Evolutionary conservation across 2,113 vertebrate genomes (phyloP).

Genomic region (Phainopepla nitens): DNA sequence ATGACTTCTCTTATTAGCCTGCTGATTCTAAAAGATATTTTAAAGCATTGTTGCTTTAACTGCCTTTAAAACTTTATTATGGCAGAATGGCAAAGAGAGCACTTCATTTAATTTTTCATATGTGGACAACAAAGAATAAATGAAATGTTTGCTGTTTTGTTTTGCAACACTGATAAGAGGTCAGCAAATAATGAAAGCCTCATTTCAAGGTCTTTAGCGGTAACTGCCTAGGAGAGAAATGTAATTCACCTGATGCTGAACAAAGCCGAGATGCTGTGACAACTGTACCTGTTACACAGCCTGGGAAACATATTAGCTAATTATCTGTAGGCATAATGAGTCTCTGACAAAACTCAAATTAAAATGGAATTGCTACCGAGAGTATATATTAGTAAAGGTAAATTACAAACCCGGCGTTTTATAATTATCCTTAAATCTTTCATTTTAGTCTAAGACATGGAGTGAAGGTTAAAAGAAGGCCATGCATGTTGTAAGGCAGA

Average conservation of each 20-base stretch:
- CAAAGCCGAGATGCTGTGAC: not conserved
- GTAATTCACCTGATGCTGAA: slow-evolving; percentile 20
- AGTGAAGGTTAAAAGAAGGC: slow-evolving; percentile 12
- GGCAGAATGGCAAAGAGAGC: not conserved
- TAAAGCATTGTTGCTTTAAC: not conserved
- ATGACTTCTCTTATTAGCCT: not conserved
- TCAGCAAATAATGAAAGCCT: slow-evolving; percentile 19
- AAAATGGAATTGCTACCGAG: not conserved
- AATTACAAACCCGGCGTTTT: not conserved
- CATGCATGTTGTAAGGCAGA: not conserved
- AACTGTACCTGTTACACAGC: not conserved
- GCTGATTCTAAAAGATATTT: not conserved
- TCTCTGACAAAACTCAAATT: slow-evolving; percentile 3
- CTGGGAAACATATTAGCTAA: slow-evolving; percentile 25
- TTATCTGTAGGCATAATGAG: slow-evolving; percentile 18
- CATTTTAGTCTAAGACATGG: not conserved
- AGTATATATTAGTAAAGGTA: not conserved
- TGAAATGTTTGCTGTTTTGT: not conserved
- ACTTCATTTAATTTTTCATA: not conserved
- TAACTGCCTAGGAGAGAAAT: slow-evolving; percentile 9
- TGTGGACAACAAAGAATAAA: not conserved
- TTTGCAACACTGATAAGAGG: not conserved
- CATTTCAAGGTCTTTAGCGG: not conserved
- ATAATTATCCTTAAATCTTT: not conserved
- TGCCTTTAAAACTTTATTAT: not conserved